phyloP scores from a whole-genome alignment of 2,797 vertebrate species.

The Chelonia mydas region DNA sequence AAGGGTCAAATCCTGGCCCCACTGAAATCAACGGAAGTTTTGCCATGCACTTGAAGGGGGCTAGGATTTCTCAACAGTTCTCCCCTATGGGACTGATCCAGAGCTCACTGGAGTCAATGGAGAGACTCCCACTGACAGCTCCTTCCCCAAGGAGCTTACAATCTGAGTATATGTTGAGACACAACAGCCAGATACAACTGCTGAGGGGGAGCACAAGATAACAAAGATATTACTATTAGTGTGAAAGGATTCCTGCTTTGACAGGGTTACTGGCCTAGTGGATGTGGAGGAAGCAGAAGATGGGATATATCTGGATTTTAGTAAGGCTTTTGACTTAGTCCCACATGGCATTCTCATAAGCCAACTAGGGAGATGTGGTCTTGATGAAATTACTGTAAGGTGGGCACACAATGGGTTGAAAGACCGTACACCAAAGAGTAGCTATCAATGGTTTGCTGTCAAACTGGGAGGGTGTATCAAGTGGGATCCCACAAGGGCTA shows the following conservation, averaged over 20 bases:
- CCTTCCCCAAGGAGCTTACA: background rate
- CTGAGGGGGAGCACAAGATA: background rate
- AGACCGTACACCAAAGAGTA: no score
- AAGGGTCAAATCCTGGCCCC: background rate
- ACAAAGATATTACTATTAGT: background rate
- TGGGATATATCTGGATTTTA: no score
- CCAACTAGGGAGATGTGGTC: no score
- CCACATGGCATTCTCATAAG: no score
- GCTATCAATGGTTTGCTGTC: no score
- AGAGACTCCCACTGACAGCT: background rate
- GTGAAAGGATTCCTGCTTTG: background rate
- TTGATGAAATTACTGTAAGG: no score
- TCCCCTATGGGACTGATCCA: rapidly evolving
- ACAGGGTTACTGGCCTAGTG: no score
- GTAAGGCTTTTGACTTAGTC: no score
- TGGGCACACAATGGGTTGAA: no score
- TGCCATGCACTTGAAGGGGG: background rate
- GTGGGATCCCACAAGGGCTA: no score
- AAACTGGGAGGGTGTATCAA: no score
- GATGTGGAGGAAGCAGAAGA: no score
- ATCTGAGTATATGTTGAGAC: background rate
- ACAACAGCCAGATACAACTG: rapidly evolving
- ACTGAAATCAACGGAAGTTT: background rate
- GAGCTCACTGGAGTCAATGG: background rate
- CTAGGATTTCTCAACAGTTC: background rate